Percentiles rank a stretch among this genome's conserved stretches.
These are phyloP conservation scores for Drymonia ruficornis DNA, from an alignment of 2,888 invertebrate species.

Conservation along the genomic window DNA sequence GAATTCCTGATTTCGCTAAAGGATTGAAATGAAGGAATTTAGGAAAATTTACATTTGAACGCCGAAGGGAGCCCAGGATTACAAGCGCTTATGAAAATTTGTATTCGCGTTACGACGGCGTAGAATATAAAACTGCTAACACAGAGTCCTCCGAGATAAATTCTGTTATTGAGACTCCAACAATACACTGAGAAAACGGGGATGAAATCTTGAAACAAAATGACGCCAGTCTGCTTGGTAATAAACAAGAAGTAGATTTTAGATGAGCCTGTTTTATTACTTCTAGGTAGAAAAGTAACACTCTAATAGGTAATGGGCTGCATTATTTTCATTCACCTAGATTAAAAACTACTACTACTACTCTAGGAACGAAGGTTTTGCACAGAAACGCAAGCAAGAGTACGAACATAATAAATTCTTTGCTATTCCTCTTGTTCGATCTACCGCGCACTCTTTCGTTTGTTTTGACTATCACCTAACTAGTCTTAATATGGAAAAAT, in stretches of 20 bases:
- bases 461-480: too few relatives aligned
- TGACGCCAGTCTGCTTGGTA: slow-evolving; percentile 17
- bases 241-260: slow-evolving; percentile 18
- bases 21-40: slow-evolving; percentile 57
- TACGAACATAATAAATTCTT: too few relatives aligned
- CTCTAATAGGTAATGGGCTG: too few relatives aligned
- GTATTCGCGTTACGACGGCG: slow-evolving; percentile 41
- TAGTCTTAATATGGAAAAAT: too few relatives aligned
- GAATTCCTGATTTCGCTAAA: slow-evolving; percentile 56
- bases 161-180: slow-evolving; percentile 24
- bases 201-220: slow-evolving; percentile 24
- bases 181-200: slow-evolving; percentile 15
- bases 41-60: slow-evolving; percentile 56
- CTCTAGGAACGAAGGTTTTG: too few relatives aligned
- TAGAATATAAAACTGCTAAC: slow-evolving; percentile 33
- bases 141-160: slow-evolving; percentile 22
- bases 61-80: slow-evolving; percentile 45
- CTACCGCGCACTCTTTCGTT: too few relatives aligned
- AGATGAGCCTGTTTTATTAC: too few relatives aligned
- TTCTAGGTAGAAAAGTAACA: too few relatives aligned
- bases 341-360: too few relatives aligned
- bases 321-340: too few relatives aligned
- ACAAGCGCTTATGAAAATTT: slow-evolving; percentile 58
- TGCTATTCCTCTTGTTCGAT: too few relatives aligned
- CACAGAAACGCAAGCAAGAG: too few relatives aligned